Conservation (phyloP, 2,797 vertebrate species). For the Avahi laniger region DNA sequence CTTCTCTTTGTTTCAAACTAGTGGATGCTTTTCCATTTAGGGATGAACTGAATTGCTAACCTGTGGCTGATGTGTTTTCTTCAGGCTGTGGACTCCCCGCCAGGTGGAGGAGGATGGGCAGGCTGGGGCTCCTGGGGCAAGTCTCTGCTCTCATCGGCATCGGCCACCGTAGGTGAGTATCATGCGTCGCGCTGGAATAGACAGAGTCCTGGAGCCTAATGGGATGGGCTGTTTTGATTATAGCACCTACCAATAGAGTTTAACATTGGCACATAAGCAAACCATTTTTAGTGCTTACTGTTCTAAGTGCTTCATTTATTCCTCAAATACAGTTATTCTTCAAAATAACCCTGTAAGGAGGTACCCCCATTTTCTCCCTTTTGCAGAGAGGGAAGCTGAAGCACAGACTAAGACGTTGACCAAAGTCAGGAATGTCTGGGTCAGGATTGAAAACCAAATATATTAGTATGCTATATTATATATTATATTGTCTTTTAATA, state of each 20-base stretch:
- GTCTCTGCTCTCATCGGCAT: conserved; percentile 94
- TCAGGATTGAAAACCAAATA: neutral
- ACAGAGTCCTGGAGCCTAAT: neutral
- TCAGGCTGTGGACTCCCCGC: conserved; percentile 77
- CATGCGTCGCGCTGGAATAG: neutral
- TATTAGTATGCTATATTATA: no score
- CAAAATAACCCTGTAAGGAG: neutral
- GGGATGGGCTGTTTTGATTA: neutral
- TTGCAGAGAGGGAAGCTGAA: neutral
- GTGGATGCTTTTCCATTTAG: conserved; percentile 38
- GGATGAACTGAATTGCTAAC: conserved; percentile 42
- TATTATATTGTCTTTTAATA: neutral
- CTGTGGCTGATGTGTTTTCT: conserved; percentile 59
- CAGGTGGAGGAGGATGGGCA: conserved; percentile 89
- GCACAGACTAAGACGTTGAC: neutral
- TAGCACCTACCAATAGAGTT: neutral
- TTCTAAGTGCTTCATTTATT: neutral
- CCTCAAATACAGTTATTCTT: neutral
- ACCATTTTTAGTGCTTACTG: neutral
- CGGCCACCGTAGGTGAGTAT: conserved; percentile 93
- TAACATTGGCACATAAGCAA: neutral
- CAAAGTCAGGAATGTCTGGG: neutral
- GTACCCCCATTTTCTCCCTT: neutral
- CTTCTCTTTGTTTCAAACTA: neutral
- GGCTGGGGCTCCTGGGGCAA: conserved; percentile 97